Evolutionary conservation across 2,797 vertebrate species (phyloP), one percentile per base, ranked within the genome.

Genomic region (Gambelia wislizenii): DNA sequence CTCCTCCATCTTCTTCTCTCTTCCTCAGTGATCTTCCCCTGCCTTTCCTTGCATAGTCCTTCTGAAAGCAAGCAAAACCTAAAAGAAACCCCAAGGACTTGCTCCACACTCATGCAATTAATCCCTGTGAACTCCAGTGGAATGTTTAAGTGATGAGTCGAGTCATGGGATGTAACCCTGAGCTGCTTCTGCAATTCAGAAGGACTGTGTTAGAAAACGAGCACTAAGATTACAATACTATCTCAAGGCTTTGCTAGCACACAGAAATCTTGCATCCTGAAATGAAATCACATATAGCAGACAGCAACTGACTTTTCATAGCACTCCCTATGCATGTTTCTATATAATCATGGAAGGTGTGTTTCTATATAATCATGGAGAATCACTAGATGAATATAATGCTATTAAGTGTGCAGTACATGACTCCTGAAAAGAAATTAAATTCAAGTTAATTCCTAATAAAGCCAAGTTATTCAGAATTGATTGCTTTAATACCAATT

Each of bases 401-500:
- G 33, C 83, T 64, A 56, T 61, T 92, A 79, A 61, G 91, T 67
- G 36, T 91, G 81, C 88, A 84, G 39, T 2, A 0, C 49, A 30
- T 16, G 72, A 84, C 87, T 90, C 93, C 1, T 80, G 64, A 59
- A 1, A 81, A 88, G 44, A 77, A 85, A 70, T 49, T 83, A 49
- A 52, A 30, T 49, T 3, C 2, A 89, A 70, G 80, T 52, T 89
- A 87, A 89, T 85, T 83, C 33, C 5, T 79, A 69, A 77, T 75
- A 72, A 87, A 83, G n/a, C 36, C 42, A 64, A 81, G 87, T 27
- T 84, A 83, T 89, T 89, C 56, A 76, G 69, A 92, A 89, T 78
- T 70, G 87, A 81, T 36, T 92, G 2, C 80, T 91, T 88, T 78
- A 89, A 84, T 80, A 39, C 79, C 81, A 91, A 89, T 89, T 88